Base-by-base conservation (phyloP, 2,888 invertebrate species). In the Ennomos quercinarius region DNA sequence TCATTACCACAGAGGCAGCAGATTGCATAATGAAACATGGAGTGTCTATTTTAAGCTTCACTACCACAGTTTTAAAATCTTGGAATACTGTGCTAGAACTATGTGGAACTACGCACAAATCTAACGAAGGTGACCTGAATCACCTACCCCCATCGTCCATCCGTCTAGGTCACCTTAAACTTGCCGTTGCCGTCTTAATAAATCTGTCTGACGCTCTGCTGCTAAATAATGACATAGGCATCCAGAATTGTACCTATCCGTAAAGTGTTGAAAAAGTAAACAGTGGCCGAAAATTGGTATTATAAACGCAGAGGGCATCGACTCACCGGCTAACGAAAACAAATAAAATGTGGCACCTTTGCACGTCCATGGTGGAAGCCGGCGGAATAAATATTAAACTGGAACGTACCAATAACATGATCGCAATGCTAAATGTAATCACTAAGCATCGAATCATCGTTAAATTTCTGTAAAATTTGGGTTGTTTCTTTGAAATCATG, bases 271-370 rank as follows among this genome's bases (percentile, higher is more conserved):
- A 71, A 74, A 75, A 67, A 77, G 77, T 75, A 79, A 80, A 84
- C 77, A 79, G 76, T 70, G 68, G 67, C 66, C 63, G 69, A 73
- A 76, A 70, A 76, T 76, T 76, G 70, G 74, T 70, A 74, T 78
- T 76, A 74, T 66, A 67, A 74, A 66, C 62, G 70, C 66, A 66
- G 79, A 78, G 86, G 83, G 76, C 84, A 83, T 78, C 76, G 84
- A 86, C 86, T 76, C 63, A 45, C 27, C 46, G 54, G 64, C 64
- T 58, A 80, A 77, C 64, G 67, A 77, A 78, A 77, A 75, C 73
- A 82, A 71, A 75, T 71, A 70, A 82, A 71, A 75, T 70, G 70
- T 73, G 68, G 66, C 72, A 70, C 70, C 67, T 72, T 68, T 65
- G 58, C 63, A 49, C 57, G 51, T n/a, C n/a, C n/a, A n/a, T n/a